phyloP scores from a whole-genome alignment of 2,888 invertebrate genomes.

The Synanthedon tipuliformis region DNA sequence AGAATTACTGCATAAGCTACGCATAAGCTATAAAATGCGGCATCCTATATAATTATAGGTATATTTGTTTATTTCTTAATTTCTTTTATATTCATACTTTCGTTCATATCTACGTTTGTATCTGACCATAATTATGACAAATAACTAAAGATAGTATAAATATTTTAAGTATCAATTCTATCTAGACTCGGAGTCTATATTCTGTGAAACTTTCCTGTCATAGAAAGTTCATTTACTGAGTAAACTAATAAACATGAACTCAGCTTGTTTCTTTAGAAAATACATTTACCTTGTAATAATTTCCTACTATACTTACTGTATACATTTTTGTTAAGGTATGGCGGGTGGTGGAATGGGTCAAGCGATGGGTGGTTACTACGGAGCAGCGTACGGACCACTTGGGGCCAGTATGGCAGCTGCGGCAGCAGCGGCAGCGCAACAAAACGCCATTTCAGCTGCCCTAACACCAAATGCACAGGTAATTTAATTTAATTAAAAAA shows the following conservation, averaged over 20 bases:
- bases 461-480: conserved; percentile 77
- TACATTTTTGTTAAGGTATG: conserved; percentile 68
- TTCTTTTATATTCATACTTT: too few relatives aligned
- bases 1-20: too few relatives aligned
- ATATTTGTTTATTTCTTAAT: too few relatives aligned
- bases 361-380: conserved; percentile 78
- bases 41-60: too few relatives aligned
- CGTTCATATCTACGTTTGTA: too few relatives aligned
- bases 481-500: conserved; percentile 12
- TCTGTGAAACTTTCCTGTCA: too few relatives aligned
- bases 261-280: background rate
- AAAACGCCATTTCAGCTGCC: conserved; percentile 78
- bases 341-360: conserved; percentile 76
- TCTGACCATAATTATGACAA: too few relatives aligned
- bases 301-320: background rate
- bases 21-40: too few relatives aligned
- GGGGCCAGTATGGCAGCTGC: conserved; percentile 82
- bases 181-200: too few relatives aligned
- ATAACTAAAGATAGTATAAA: too few relatives aligned
- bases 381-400: conserved; percentile 78
- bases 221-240: too few relatives aligned
- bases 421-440: conserved; percentile 77
- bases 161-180: too few relatives aligned
- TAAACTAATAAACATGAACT: background rate
- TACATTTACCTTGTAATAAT: background rate